Conservation (phyloP, 2,888 invertebrate species). For the Incurvaria masculella region DNA sequence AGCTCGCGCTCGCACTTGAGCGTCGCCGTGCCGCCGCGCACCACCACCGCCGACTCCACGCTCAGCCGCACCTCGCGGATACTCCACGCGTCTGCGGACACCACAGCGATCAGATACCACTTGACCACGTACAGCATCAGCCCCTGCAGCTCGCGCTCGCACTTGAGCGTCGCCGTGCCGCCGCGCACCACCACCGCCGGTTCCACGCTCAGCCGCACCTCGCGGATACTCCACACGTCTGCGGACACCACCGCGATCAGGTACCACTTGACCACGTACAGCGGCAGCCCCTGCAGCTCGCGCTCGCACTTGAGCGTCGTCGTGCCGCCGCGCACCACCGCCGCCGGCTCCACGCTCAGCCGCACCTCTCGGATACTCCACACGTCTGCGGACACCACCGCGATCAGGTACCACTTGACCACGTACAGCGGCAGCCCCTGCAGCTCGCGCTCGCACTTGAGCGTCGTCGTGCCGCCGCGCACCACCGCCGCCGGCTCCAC, state of each 20-base stretch:
- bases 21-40: constrained; percentile 64
- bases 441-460: constrained; percentile 74
- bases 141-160: constrained; percentile 74
- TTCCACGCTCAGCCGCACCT: constrained; percentile 67
- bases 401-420: constrained; percentile 87
- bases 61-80: constrained; percentile 68
- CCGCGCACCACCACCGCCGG: constrained; percentile 68
- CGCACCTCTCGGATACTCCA: constrained; percentile 68
- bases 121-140: constrained; percentile 79
- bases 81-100: constrained; percentile 58
- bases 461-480: constrained; percentile 63
- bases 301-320: constrained; percentile 71
- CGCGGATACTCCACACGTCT: constrained; percentile 65
- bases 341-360: constrained; percentile 66
- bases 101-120: too few species aligned
- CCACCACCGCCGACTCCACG: constrained; percentile 67
- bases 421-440: constrained; percentile 74
- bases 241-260: too few species aligned
- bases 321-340: constrained; percentile 65
- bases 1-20: constrained; percentile 74
- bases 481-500: constrained; percentile 69
- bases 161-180: constrained; percentile 65
- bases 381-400: constrained; percentile 54
- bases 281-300: constrained; percentile 70
- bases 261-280: constrained; percentile 88